phyloP scores from a whole-genome alignment of 2,113 vertebrate species.

The Felis catus region DNA sequence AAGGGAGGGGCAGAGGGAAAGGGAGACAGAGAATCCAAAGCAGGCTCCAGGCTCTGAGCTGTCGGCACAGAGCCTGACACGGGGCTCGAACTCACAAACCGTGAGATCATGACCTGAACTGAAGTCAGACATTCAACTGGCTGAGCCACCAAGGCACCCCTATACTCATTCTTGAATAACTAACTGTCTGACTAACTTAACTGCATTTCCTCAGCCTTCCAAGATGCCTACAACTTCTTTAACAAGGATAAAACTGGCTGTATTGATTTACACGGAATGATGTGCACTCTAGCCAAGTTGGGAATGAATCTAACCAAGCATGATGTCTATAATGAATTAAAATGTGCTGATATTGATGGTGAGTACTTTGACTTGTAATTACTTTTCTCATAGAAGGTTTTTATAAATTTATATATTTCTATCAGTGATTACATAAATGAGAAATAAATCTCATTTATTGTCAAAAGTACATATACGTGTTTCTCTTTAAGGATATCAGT shows the following conservation, averaged over 20 bases:
- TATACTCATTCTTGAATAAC: conserved; percentile 14
- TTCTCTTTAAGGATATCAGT: conserved; percentile 23
- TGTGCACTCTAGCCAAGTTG: conserved; percentile 63
- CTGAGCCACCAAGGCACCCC: too few species aligned
- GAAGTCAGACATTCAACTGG: too few species aligned
- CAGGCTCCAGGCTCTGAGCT: too few species aligned
- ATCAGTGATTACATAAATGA: not conserved
- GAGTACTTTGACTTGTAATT: conserved; percentile 58
- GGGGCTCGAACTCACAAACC: too few species aligned
- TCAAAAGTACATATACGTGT: not conserved
- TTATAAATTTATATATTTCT: not conserved
- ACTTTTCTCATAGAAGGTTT: conserved; percentile 30
- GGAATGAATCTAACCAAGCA: conserved; percentile 69
- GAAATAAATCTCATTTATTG: conserved; percentile 26
- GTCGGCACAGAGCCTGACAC: too few species aligned
- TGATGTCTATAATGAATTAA: conserved; percentile 69
- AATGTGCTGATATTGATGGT: conserved; percentile 75
- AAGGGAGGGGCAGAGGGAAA: too few species aligned
- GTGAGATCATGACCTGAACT: too few species aligned
- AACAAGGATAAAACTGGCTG: conserved; percentile 66
- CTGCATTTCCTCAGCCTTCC: conserved; percentile 76
- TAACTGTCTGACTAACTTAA: not conserved
- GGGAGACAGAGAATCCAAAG: too few species aligned
- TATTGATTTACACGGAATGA: conserved; percentile 73
- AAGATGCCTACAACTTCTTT: conserved; percentile 75